Evolutionary conservation across 2,113 vertebrate species (phyloP).

Genomic region (Oreotragus oreotragus): DNA sequence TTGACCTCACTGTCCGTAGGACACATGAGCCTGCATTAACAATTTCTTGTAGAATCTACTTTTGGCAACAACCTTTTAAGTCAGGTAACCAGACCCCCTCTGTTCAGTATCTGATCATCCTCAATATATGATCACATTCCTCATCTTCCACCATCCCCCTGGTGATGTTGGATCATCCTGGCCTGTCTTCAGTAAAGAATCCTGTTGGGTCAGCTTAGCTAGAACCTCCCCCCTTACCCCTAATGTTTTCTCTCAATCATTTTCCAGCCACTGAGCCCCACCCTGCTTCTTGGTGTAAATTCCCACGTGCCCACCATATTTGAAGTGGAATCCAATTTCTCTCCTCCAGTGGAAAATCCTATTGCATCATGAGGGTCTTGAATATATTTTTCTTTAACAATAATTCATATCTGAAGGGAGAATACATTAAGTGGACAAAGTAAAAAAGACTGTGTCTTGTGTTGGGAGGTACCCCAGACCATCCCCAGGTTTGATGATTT

Average conservation of each 20-base stretch:
- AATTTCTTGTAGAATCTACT: neutral
- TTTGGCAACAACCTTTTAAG: neutral
- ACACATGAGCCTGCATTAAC: neutral
- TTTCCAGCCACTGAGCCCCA: neutral
- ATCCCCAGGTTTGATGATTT: neutral
- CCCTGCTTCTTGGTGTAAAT: neutral
- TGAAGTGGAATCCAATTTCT: neutral
- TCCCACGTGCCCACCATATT: neutral
- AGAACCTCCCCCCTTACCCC: neutral
- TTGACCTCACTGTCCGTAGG: neutral
- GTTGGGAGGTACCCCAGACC: neutral
- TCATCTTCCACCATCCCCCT: neutral
- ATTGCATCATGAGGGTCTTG: neutral
- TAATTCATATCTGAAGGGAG: slow-evolving; percentile 74
- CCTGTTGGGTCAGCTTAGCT: neutral
- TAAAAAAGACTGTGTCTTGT: neutral
- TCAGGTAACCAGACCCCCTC: neutral
- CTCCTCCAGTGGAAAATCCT: neutral
- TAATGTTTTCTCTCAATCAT: neutral
- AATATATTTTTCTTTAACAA: neutral
- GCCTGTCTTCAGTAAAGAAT: neutral
- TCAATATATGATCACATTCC: neutral
- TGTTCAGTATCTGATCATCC: neutral
- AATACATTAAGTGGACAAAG: slow-evolving; percentile 14
- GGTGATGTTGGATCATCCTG: neutral